phyloP scores from a whole-genome alignment of 2,888 invertebrate species.

The Latheticus oryzae region DNA sequence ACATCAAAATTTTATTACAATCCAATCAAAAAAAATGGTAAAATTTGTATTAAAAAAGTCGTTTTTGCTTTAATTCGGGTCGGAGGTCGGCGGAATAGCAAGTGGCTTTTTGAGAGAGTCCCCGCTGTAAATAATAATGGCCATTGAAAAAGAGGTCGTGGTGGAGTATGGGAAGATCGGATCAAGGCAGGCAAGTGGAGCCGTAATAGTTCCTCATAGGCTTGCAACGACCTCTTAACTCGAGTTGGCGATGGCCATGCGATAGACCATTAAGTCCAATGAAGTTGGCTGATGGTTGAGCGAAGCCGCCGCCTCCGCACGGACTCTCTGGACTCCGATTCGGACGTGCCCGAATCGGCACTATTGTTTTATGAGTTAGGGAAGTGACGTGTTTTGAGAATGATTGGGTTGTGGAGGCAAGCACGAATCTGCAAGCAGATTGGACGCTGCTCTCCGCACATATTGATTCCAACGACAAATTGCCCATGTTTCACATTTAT shows the following conservation, averaged over 20 bases:
- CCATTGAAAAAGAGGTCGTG: slow-evolving; percentile 30
- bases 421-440: slow-evolving; percentile 52
- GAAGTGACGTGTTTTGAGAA: slow-evolving; percentile 56
- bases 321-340: too few species aligned
- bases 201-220: slow-evolving; percentile 58
- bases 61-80: too few species aligned
- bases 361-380: slow-evolving; percentile 60
- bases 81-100: slow-evolving; percentile 5
- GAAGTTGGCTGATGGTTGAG: too few species aligned
- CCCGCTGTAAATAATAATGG: slow-evolving; percentile 34
- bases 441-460: slow-evolving; percentile 45
- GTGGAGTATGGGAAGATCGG: slow-evolving; percentile 41
- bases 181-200: slow-evolving; percentile 42
- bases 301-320: slow-evolving; percentile 48
- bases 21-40: too few species aligned
- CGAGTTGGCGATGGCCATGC: slow-evolving; percentile 58
- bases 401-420: slow-evolving; percentile 46
- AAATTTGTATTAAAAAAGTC: too few species aligned
- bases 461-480: slow-evolving; percentile 52
- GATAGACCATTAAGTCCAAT: slow-evolving; percentile 60
- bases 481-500: slow-evolving; percentile 48
- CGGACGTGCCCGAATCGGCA: slow-evolving; percentile 59
- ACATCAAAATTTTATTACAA: too few species aligned
- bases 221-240: slow-evolving; percentile 60
- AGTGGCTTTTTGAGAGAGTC: slow-evolving; percentile 19